A percentile compares a stretch with the other conserved stretches of the same genome.
phyloP scores from a whole-genome alignment of 1,140 invertebrate genomes.

The Phthorimaea operculella region DNA sequence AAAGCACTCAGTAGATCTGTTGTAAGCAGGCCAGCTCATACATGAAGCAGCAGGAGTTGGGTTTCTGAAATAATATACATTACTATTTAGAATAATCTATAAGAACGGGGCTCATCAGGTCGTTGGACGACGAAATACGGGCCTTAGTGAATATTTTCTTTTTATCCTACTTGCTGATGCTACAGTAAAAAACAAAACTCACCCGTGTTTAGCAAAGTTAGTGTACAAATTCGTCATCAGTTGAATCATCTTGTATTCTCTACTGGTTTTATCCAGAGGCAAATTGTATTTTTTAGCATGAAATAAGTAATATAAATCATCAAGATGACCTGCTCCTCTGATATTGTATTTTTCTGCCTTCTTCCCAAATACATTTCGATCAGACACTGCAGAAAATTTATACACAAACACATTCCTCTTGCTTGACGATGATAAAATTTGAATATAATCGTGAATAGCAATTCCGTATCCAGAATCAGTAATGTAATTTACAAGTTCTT shows the following conservation, averaged over 20 bases:
- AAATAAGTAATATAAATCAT: constrained; percentile 26
- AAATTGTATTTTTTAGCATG: constrained; percentile 8
- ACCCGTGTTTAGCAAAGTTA: constrained; percentile 59
- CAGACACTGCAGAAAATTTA: constrained; percentile 9
- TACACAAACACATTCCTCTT: constrained; percentile 8
- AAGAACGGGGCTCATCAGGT: no score
- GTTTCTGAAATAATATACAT: constrained; percentile 12
- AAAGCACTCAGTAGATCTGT: constrained; percentile 5
- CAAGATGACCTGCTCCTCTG: constrained; percentile 18
- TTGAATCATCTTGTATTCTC: constrained; percentile 27
- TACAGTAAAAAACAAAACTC: constrained; percentile 8
- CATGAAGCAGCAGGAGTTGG: constrained; percentile 4
- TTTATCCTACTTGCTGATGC: no score
- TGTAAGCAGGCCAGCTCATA: constrained; percentile 5
- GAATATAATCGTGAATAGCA: constrained; percentile 36
- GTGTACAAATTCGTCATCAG: constrained; percentile 51
- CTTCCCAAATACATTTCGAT: constrained; percentile 14
- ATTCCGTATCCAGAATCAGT: constrained; percentile 39
- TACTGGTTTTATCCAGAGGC: constrained; percentile 5
- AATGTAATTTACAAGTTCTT: constrained; percentile 30
- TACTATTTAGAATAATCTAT: no score
- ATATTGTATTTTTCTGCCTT: constrained; percentile 9
- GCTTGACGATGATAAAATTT: constrained; percentile 21
- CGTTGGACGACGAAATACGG: no score
- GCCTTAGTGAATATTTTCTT: no score